A percentile compares a stretch with the other conserved stretches of the same genome.
Evolutionary conservation across 2,888 invertebrate genomes (phyloP).

Genomic region (Lobophora halterata): DNA sequence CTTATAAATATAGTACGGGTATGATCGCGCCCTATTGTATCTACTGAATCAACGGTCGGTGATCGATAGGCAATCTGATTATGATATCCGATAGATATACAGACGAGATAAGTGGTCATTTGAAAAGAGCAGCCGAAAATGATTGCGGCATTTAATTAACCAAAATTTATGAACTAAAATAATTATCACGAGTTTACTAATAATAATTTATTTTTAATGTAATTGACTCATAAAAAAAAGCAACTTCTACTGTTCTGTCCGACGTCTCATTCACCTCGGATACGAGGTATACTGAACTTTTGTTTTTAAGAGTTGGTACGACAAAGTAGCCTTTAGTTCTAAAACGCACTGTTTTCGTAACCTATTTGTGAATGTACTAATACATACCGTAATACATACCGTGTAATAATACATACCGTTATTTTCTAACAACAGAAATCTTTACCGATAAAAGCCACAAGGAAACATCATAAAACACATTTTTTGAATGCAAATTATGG

Average conservation of each 20-base stretch:
- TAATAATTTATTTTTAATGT: no score
- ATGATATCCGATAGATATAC: conserved; percentile 15
- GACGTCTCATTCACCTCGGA: no score
- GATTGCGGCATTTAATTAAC: conserved; percentile 9
- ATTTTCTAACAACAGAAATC: no score
- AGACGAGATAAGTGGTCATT: conserved; percentile 20
- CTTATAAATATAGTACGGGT: conserved; percentile 43
- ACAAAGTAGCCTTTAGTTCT: conserved; percentile 50
- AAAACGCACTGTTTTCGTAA: conserved; percentile 52
- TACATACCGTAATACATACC: no score
- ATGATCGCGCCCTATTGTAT: conserved; percentile 46
- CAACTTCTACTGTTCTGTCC: no score
- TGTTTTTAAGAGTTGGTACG: no score
- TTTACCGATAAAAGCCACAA: no score
- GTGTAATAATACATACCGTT: no score
- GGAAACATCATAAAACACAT: background rate
- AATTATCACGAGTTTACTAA: background rate
- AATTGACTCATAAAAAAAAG: no score
- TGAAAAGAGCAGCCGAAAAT: conserved; percentile 12
- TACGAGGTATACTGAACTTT: no score
- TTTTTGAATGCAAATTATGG: background rate
- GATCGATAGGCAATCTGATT: conserved; percentile 53
- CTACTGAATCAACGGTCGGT: conserved; percentile 51
- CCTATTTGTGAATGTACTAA: no score
- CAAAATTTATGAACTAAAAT: conserved; percentile 6